These are phyloP conservation scores for Microplitis deprimator DNA, from an alignment of 2,888 invertebrate species.

Conservation along the genomic window DNA sequence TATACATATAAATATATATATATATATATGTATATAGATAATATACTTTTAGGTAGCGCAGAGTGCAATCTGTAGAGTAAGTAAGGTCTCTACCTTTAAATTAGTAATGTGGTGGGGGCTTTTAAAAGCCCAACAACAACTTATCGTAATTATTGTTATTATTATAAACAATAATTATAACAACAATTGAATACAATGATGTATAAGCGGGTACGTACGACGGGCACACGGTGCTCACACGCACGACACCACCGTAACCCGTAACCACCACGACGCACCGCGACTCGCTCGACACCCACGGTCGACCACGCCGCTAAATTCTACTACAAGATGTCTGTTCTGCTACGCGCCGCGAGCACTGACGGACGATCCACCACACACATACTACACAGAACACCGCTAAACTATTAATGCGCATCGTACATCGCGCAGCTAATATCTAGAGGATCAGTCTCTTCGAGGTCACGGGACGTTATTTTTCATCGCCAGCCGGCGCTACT, in stretches of 20 bases:
- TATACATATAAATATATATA: conserved; percentile 1
- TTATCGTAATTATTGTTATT: conserved; percentile 14
- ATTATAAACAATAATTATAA: neutral
- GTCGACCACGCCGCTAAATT: conserved; percentile 67
- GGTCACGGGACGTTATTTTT: conserved; percentile 47
- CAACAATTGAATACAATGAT: neutral
- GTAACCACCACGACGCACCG: conserved; percentile 54
- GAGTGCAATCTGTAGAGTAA: neutral
- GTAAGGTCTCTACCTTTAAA: neutral
- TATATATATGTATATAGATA: neutral
- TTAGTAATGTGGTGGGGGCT: conserved; percentile 18
- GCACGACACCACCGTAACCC: conserved; percentile 52
- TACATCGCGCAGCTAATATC: conserved; percentile 63
- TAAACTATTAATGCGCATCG: conserved; percentile 59
- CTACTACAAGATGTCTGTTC: conserved; percentile 69
- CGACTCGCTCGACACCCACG: conserved; percentile 58
- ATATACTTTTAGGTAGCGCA: conserved; percentile 29
- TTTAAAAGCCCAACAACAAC: conserved; percentile 26
- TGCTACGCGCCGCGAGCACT: conserved; percentile 67
- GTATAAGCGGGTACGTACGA: conserved; percentile 37
- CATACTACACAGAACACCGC: conserved; percentile 54
- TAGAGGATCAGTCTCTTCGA: conserved; percentile 55
- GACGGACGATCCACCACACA: conserved; percentile 61
- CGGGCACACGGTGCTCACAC: conserved; percentile 54
- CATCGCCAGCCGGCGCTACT: conserved; percentile 31